These are phyloP conservation scores for Psix sp. DNA, from an alignment of 1,140 invertebrate species.

Conservation along the genomic window DNA sequence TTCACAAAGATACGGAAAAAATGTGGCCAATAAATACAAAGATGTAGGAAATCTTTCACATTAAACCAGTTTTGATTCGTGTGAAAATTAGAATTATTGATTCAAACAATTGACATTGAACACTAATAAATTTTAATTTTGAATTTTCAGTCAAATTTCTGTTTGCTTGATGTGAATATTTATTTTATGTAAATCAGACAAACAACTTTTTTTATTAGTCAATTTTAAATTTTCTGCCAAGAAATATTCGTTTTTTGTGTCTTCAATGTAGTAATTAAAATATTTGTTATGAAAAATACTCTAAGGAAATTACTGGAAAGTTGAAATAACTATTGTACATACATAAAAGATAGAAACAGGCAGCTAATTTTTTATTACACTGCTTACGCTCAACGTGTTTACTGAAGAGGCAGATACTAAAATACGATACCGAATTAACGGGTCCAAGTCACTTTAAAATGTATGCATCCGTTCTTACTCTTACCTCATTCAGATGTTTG, in stretches of 20 bases:
- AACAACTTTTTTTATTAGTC: no score
- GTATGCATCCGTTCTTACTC: constrained; percentile 29
- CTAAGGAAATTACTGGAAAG: neutral
- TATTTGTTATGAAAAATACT: no score
- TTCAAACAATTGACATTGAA: no score
- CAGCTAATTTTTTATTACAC: constrained; percentile 8
- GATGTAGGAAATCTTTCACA: neutral
- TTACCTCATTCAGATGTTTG: no score
- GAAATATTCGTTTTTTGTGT: no score
- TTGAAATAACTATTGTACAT: constrained; percentile 1
- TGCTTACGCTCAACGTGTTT: constrained; percentile 15
- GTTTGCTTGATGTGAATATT: no score
- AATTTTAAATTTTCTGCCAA: no score
- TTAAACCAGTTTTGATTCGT: neutral
- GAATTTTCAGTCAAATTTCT: no score
- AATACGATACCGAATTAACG: constrained; percentile 31
- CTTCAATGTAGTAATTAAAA: no score
- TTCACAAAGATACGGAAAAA: constrained; percentile 35
- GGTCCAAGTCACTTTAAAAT: constrained; percentile 29
- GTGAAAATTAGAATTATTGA: no score
- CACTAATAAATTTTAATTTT: no score
- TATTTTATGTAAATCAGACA: no score
- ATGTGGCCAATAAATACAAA: constrained; percentile 10
- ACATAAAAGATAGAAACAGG: constrained; percentile 1
- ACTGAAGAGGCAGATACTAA: constrained; percentile 20